Evolutionary conservation across 2,113 vertebrate genomes (phyloP).

Genomic region (Channa argus): DNA sequence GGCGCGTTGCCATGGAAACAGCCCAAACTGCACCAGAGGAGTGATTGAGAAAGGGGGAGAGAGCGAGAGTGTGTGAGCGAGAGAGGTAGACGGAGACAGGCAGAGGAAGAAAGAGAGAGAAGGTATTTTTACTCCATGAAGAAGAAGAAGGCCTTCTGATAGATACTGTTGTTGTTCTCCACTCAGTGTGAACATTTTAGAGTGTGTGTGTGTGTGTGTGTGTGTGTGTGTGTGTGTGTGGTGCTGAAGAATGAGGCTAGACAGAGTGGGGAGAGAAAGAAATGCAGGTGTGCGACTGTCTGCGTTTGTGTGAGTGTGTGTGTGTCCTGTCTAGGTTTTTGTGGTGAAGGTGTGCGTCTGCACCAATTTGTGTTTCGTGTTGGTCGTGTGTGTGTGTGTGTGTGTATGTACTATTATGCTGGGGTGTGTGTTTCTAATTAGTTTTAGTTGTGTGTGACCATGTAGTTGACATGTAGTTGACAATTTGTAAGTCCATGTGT

Average conservation of each 20-base stretch:
- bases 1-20: conserved; percentile 75
- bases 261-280: conserved; percentile 22
- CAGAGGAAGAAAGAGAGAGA: neutral
- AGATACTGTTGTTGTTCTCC: conserved; percentile 61
- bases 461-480: neutral
- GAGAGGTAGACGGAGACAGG: conserved; percentile 11
- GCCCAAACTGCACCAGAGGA: conserved; percentile 72
- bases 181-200: conserved; percentile 46
- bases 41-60: conserved; percentile 49
- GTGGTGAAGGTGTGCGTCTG: conserved; percentile 13
- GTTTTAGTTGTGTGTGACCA: neutral
- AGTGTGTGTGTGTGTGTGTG: conserved; percentile 38
- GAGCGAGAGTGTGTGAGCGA: neutral
- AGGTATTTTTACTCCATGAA: conserved; percentile 31
- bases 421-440: neutral
- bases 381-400: neutral
- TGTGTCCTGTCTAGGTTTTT: neutral
- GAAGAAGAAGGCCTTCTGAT: conserved; percentile 61
- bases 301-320: conserved; percentile 21
- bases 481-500: neutral
- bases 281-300: conserved; percentile 48
- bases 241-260: conserved; percentile 20
- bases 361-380: neutral
- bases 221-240: conserved; percentile 39
- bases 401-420: neutral